Conservation (phyloP, 1,140 invertebrate species). For the Diorhabda sublineata region DNA sequence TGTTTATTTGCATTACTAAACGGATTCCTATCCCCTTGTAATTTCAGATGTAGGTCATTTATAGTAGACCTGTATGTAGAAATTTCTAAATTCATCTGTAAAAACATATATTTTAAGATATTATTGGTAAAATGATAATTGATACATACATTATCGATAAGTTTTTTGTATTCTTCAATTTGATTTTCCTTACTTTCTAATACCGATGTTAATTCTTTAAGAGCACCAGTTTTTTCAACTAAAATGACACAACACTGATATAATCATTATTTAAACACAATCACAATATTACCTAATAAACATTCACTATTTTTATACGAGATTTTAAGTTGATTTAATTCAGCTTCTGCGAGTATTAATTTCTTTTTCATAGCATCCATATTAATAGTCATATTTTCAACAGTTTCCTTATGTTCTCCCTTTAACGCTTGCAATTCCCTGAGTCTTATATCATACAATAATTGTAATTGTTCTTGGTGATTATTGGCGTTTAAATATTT, state of each 20-base stretch:
- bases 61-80: slow-evolving; percentile 30
- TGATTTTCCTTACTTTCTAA: slow-evolving; percentile 24
- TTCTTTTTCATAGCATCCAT: slow-evolving; percentile 35
- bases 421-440: slow-evolving; percentile 40
- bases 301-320: slow-evolving; percentile 35
- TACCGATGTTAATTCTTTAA: slow-evolving; percentile 25
- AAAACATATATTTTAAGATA: background rate
- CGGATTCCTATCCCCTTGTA: slow-evolving; percentile 29
- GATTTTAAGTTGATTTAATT: slow-evolving; percentile 34
- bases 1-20: slow-evolving; percentile 30
- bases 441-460: slow-evolving; percentile 44
- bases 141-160: slow-evolving; percentile 29
- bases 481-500: slow-evolving; percentile 36
- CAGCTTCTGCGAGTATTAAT: slow-evolving; percentile 33
- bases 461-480: slow-evolving; percentile 42
- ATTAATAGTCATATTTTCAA: slow-evolving; percentile 32
- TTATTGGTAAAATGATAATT: background rate
- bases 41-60: slow-evolving; percentile 33
- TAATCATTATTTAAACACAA: background rate
- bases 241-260: background rate
- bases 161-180: slow-evolving; percentile 27
- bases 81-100: slow-evolving; percentile 30
- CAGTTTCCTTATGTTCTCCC: slow-evolving; percentile 36
- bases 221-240: slow-evolving; percentile 35
- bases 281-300: slow-evolving; percentile 33